Conservation (phyloP, 1,140 invertebrate genomes). For the Sycophaga agraensis region DNA sequence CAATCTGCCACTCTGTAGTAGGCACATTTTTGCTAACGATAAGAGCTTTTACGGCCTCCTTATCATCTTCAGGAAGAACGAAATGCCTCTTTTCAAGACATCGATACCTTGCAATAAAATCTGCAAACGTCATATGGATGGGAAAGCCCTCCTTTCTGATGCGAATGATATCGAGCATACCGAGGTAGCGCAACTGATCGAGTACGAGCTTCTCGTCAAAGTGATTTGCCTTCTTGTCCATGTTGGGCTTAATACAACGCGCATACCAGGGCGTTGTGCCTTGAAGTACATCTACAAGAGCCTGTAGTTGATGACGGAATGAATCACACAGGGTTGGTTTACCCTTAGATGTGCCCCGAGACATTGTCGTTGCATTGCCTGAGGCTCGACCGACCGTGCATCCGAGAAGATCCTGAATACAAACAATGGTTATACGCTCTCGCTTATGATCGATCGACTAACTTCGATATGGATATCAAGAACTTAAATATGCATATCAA, state of each 20-base stretch:
- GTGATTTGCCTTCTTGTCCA: constrained; percentile 79
- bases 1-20: constrained; percentile 85
- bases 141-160: constrained; percentile 93
- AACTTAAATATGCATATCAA: too few relatives aligned
- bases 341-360: constrained; percentile 84
- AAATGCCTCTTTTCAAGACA: constrained; percentile 62
- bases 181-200: constrained; percentile 89
- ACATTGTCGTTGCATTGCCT: constrained; percentile 69
- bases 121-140: constrained; percentile 77
- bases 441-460: too few relatives aligned
- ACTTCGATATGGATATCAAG: too few relatives aligned
- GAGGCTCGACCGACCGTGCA: constrained; percentile 46
- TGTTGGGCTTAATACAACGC: constrained; percentile 93
- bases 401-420: constrained; percentile 50
- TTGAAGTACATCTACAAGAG: constrained; percentile 88
- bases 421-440: neutral
- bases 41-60: constrained; percentile 62
- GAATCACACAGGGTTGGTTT: constrained; percentile 92
- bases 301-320: constrained; percentile 87
- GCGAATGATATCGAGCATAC: constrained; percentile 94
- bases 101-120: constrained; percentile 79
- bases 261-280: constrained; percentile 95
- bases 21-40: constrained; percentile 66
- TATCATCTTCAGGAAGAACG: constrained; percentile 48
- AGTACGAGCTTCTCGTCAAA: constrained; percentile 84